Base-by-base conservation (phyloP, 2,113 vertebrate genomes). In the Melanostigma gelatinosum region DNA sequence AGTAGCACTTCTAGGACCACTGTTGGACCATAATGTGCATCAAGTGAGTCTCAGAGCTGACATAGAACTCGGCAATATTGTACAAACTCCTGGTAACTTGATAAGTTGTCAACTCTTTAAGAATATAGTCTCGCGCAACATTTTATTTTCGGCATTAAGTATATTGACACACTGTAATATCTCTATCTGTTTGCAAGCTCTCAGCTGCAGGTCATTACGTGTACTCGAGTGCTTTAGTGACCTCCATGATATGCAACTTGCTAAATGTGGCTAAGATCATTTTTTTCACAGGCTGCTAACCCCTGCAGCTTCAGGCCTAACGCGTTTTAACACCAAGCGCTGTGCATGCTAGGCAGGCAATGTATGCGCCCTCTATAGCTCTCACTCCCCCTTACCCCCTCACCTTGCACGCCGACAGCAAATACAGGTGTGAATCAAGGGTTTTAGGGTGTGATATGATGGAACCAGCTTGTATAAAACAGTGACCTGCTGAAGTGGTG, bases 351-450 rank as follows among this genome's bases (percentile, higher is more conserved):
- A 50, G 75, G 72, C 83, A 34, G 64, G 44, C 46, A 22, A 58
- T 83, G 91, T 90, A 90, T 90, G 87, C 76, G 57, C 27, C 55
- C 32, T 11, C 44, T 34, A 29, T 8, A 64, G 52, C 65, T 67
- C 60, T 48, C 3, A 44, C 61, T 29, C 69, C 77, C 79, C n/a
- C n/a, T n/a, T n/a, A n/a, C n/a, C n/a, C 64, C 82, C 57, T 87
- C 68, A 90, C 76, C 71, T 83, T 76, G 87, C 75, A 79, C 83
- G 46, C 72, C 55, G 93, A 90, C 91, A 93, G 91, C 62, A 93
- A 90, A 90, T 93, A 93, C 93, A 92, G 79, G 91, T 92, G 92
- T 88, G 52, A 87, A 72, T 79, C 72, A 29, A 75, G 54, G 67
- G 50, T 48, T 71, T 48, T 42, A 42, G 1, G 44, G 1, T 57